Conservation (phyloP, 2,888 invertebrate genomes). For the Clitarchus hookeri region DNA sequence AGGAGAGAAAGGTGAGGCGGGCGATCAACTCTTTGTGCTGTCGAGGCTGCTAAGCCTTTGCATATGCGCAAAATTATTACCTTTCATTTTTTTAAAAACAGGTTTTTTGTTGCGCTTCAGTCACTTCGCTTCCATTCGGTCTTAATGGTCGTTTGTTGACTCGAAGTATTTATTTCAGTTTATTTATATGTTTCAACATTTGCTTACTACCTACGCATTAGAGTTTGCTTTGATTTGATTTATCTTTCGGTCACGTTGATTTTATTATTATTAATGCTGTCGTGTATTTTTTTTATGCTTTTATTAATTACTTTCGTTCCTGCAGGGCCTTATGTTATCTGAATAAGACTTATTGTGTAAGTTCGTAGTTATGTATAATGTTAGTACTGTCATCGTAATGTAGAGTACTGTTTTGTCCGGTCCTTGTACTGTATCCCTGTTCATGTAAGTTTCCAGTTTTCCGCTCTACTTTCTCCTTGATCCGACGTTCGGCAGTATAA, state of each 20-base stretch:
- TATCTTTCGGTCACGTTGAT: conserved; percentile 20
- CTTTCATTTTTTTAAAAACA: conserved; percentile 32
- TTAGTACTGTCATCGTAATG: conserved; percentile 17
- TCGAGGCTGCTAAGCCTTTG: neutral
- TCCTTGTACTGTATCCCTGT: conserved; percentile 32
- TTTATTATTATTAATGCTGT: neutral
- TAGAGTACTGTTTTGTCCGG: conserved; percentile 23
- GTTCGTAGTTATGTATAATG: neutral
- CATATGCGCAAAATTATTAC: neutral
- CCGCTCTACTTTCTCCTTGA: conserved; percentile 28
- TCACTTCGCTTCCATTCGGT: conserved; percentile 26
- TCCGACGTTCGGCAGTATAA: conserved; percentile 17
- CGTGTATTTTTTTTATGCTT: conserved; percentile 31
- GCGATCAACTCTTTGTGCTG: neutral
- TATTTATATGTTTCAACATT: neutral
- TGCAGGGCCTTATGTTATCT: neutral
- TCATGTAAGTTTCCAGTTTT: conserved; percentile 11
- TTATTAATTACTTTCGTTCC: neutral
- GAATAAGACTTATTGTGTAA: conserved; percentile 16
- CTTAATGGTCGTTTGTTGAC: conserved; percentile 6
- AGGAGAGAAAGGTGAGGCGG: conserved; percentile 87
- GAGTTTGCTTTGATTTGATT: conserved; percentile 11
- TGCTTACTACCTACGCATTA: conserved; percentile 23
- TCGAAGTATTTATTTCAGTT: conserved; percentile 23
- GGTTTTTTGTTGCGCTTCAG: conserved; percentile 28